phyloP scores from a whole-genome alignment of 64 coral and sea anemone genomes.

The Pocillopora verrucosa region DNA sequence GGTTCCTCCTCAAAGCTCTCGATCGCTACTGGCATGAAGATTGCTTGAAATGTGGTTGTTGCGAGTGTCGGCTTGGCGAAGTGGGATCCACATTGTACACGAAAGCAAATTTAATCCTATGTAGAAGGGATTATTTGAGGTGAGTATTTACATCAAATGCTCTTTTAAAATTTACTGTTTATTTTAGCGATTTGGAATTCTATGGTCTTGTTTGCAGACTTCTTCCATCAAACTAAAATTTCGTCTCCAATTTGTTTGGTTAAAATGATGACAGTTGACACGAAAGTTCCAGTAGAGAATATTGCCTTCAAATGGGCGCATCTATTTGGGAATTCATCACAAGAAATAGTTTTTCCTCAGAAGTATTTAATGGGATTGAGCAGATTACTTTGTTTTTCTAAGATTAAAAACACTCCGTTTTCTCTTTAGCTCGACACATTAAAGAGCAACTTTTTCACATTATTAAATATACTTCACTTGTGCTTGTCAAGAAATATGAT shows the following conservation, averaged over 20 bases:
- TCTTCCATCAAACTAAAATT: background rate
- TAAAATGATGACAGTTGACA: constrained; percentile 7
- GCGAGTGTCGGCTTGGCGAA: constrained; percentile 94
- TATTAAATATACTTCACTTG: constrained; percentile 21
- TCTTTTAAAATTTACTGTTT: constrained; percentile 7
- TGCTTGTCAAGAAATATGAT: constrained; percentile 42
- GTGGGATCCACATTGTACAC: constrained; percentile 94
- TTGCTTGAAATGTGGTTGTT: constrained; percentile 94
- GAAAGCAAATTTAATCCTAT: constrained; percentile 91
- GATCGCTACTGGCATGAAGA: constrained; percentile 97
- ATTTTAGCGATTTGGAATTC: constrained; percentile 24
- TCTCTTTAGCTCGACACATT: background rate
- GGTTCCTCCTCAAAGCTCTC: constrained; percentile 92
- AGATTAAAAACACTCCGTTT: background rate
- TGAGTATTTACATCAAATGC: constrained; percentile 23
- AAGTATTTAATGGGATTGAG: background rate
- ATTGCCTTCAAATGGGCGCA: background rate
- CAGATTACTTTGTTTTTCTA: background rate
- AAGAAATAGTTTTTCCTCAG: background rate
- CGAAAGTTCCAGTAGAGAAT: background rate
- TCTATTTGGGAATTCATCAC: background rate
- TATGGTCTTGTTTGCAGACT: background rate
- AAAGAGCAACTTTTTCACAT: constrained; percentile 28
- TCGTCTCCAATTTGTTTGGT: constrained; percentile 32
- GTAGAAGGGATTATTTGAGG: constrained; percentile 94